Base-by-base conservation (phyloP, 2,797 vertebrate species). In the Nyctibius grandis region DNA sequence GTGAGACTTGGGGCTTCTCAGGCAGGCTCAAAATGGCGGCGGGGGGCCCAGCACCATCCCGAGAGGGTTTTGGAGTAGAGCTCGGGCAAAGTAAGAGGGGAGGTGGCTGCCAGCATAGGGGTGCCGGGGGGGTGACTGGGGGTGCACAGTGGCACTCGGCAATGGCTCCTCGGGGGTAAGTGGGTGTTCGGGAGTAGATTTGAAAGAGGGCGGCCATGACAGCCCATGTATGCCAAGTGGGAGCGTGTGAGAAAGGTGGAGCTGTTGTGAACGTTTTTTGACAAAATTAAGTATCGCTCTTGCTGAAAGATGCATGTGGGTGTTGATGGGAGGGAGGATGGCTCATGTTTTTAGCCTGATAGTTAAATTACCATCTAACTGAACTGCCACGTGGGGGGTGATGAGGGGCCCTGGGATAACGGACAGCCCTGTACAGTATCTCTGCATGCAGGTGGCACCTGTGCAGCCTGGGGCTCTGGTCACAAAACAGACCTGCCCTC, bases 361-460 rank as follows among this genome's bases (percentile, higher is more conserved):
- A 23, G 12, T 33, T 78, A 20, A 38, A 34, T 25, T 68, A 9
- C 17, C 13, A 1, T 22, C 34, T 26, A 23, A 11, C 14, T 4
- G 31, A 36, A 5, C 8, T 2, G 0, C 4, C 5, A 0, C 2
- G 16, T 3, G 44, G 18, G n/a, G 51, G 31, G 38, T 0, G 0
- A 1, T 9, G 63, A 22, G 56, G 20, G 76, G 15, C 79, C 8
- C 64, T 11, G 34, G 2, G 1, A 45, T 23, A 40, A 15, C 40
- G 42, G 9, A 6, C 5, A 1, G 36, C 56, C 11, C 63, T 12
- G 31, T 23, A 16, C 20, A 18, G 36, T 4, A 0, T 17, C n/a
- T 21, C 51, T 15, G 34, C 6, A 0, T 29, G 70, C 63, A 23
- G 51, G 14, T 9, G 42, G 48, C 48, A 23, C 22, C 48, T 15